Base-by-base conservation (phyloP, 2,888 invertebrate genomes). In the Hemaris fuciformis region DNA sequence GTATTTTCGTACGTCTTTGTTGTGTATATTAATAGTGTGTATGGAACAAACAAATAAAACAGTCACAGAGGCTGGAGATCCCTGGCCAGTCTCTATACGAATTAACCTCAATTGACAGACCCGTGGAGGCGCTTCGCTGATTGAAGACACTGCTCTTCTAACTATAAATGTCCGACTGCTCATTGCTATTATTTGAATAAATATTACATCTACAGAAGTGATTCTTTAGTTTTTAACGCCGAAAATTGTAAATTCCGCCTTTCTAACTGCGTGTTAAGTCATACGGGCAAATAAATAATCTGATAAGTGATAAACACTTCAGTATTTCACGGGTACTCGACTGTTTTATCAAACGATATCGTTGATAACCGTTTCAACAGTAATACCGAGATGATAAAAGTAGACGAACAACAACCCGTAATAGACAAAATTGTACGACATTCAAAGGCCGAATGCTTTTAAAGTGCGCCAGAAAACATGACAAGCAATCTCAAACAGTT, bases 81-180 rank as follows among this genome's bases (percentile, higher is more conserved):
- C 86, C 85, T 89, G 85, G 84, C 80, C 86, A 84, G 89, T 86
- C 90, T 91, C 85, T 85, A 82, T 87, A 87, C 77, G 81, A 92
- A 91, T 92, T 92, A 91, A 92, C 91, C 91, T 89, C 92, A 92
- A 92, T 92, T 92, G 92, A 91, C 82, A 79, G 85, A 79, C 81
- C 79, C 84, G 85, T 86, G 87, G 78, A 90, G 90, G 90, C 89
- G 88, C 89, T 89, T 87, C 84, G 87, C 85, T 91, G 89, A 91
- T 91, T 92, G 91, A 89, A 89, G 83, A 83, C 83, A 81, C 80
- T 81, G 81, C 77, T 76, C 78, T 80, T 68, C n/a, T 53, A 53
- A 77, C 81, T 80, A 78, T 77, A 77, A 84, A 80, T 79, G 76
- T 67, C 70, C 71, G 77, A 77, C 76, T 75, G 74, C 74, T 75